Evolutionary conservation across 2,797 vertebrate species (phyloP).

Genomic region (Pseudochaenichthys georgianus): DNA sequence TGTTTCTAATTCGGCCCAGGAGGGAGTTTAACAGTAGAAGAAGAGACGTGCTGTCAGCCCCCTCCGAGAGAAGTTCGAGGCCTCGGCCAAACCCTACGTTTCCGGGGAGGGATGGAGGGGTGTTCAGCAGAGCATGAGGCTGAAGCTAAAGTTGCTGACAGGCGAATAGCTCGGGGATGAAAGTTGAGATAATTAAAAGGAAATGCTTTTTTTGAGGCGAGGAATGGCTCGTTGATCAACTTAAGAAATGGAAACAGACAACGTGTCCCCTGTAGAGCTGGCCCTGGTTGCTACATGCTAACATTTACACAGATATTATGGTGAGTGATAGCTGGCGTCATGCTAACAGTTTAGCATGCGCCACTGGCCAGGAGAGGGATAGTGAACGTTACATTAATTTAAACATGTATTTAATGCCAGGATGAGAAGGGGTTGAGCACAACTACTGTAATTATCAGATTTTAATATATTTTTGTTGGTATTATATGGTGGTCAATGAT

Average conservation of each 20-base stretch:
- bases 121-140: conserved; percentile 81
- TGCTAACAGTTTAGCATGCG: conserved; percentile 17
- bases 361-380: not conserved
- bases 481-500: too few relatives aligned
- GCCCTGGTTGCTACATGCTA: too few relatives aligned
- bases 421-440: too few relatives aligned
- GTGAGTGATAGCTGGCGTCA: conserved; percentile 13
- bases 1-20: conserved; percentile 48
- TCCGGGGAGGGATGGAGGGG: conserved; percentile 63
- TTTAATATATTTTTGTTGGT: too few relatives aligned
- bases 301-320: not conserved
- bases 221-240: conserved; percentile 62
- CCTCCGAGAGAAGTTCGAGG: conserved; percentile 73
- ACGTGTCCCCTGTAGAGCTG: conserved; percentile 20
- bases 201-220: conserved; percentile 51
- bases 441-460: too few relatives aligned
- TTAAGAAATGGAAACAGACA: conserved; percentile 61
- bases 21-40: conserved; percentile 64
- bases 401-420: too few relatives aligned
- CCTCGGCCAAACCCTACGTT: conserved; percentile 63
- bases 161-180: conserved; percentile 72
- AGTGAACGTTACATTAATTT: not conserved
- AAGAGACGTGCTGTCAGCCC: conserved; percentile 65
- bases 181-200: conserved; percentile 75
- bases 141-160: conserved; percentile 78